Percentiles rank a stretch among this genome's conserved stretches.
Evolutionary conservation across 2,113 vertebrate genomes (phyloP).

Genomic region (Heptranchias perlo): DNA sequence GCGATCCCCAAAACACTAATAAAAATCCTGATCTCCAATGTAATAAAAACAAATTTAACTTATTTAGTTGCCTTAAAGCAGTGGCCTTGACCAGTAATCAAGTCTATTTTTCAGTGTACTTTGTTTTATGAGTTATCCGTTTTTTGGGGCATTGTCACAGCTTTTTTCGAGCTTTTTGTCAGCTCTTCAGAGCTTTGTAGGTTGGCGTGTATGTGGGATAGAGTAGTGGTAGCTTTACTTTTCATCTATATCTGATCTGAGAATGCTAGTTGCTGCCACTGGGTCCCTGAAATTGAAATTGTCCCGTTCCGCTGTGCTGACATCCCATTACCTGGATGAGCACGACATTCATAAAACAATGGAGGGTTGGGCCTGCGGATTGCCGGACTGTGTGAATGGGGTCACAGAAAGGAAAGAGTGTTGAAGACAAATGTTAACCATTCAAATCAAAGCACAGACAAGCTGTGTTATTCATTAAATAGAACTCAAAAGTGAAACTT

Average conservation of each 20-base stretch:
- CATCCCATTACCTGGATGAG: not conserved
- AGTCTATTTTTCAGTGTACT: not conserved
- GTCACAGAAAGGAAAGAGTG: not conserved
- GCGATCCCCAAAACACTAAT: not conserved
- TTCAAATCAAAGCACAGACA: slow-evolving; percentile 12
- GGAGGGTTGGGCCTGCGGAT: not conserved
- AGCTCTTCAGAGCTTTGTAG: not conserved
- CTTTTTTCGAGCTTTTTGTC: not conserved
- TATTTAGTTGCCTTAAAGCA: not conserved
- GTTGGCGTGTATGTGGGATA: not conserved
- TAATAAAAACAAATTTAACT: not conserved
- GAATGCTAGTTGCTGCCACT: not conserved
- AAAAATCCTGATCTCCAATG: not conserved
- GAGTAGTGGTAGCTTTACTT: not conserved
- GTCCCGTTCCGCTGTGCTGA: not conserved
- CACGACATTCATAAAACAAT: not conserved
- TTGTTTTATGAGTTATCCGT: not conserved
- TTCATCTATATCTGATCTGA: not conserved
- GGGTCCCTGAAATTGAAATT: not conserved
- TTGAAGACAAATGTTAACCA: not conserved
- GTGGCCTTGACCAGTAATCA: not conserved
- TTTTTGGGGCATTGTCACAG: not conserved
- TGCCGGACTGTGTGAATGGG: not conserved
- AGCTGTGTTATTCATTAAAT: slow-evolving; percentile 27
- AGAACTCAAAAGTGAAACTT: slow-evolving; percentile 12